phyloP scores from a whole-genome alignment of 2,113 vertebrate genomes.

The Beaufortia kweichowensis region DNA sequence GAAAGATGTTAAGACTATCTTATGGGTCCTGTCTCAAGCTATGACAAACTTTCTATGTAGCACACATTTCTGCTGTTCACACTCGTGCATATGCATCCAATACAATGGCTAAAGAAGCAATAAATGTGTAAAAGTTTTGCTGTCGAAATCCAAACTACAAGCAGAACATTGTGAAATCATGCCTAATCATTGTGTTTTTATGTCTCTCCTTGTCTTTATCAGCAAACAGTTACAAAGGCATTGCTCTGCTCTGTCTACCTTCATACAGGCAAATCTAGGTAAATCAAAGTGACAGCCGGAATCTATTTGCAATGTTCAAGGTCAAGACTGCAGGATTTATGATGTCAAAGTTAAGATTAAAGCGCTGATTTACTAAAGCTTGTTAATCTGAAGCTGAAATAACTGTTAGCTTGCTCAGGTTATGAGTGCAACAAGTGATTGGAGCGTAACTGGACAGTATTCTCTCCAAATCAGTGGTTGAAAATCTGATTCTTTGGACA shows the following conservation, averaged over 20 bases:
- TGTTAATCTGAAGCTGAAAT: neutral
- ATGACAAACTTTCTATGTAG: too few relatives aligned
- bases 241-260: constrained; percentile 69
- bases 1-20: too few relatives aligned
- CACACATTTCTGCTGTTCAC: neutral
- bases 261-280: constrained; percentile 68
- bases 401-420: neutral
- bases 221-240: constrained; percentile 63
- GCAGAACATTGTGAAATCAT: too few relatives aligned
- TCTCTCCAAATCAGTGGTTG: neutral
- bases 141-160: constrained; percentile 49
- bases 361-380: constrained; percentile 5
- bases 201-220: constrained; percentile 60
- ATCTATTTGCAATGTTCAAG: constrained; percentile 33
- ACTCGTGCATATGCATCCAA: constrained; percentile 40
- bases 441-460: neutral
- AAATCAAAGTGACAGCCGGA: constrained; percentile 17
- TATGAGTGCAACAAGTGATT: neutral
- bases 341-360: constrained; percentile 18
- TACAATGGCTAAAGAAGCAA: constrained; percentile 47
- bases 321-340: neutral
- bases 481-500: constrained; percentile 1
- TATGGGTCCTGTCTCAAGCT: too few relatives aligned
- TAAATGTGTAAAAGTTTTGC: constrained; percentile 50
- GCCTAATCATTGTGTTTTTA: constrained; percentile 72